These are phyloP conservation scores for Lamellibrachia columna DNA, from an alignment of 2,888 invertebrate genomes.

Conservation along the genomic window DNA sequence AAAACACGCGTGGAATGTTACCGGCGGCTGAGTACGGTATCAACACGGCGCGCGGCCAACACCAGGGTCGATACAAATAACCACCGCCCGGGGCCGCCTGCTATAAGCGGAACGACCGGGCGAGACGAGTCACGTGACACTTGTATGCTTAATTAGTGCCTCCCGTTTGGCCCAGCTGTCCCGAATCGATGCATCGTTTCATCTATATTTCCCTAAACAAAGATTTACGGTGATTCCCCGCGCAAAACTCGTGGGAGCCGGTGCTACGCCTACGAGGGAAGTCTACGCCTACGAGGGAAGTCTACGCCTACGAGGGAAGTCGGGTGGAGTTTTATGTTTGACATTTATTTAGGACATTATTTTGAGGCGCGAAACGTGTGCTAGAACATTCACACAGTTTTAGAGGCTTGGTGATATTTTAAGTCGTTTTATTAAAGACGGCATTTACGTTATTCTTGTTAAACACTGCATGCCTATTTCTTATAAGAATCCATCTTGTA, in stretches of 20 bases:
- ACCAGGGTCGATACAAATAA: not conserved
- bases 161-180: not conserved
- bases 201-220: not conserved
- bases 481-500: too few species aligned
- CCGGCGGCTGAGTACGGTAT: not conserved
- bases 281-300: not conserved
- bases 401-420: too few species aligned
- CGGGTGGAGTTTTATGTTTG: too few species aligned
- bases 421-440: too few species aligned
- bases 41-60: not conserved
- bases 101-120: slow-evolving; percentile 1
- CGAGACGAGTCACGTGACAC: not conserved
- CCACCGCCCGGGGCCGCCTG: not conserved
- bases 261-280: not conserved
- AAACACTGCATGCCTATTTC: too few species aligned
- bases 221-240: not conserved
- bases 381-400: too few species aligned
- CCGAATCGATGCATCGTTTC: not conserved
- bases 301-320: too few species aligned
- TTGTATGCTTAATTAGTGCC: not conserved
- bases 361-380: too few species aligned
- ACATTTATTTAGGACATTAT: too few species aligned
- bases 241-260: not conserved
- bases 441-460: too few species aligned
- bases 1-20: not conserved